Evolutionary conservation across 2,797 vertebrate genomes (phyloP), one percentile per base, ranked within the genome.

Genomic region (Sebastes nivosus): DNA sequence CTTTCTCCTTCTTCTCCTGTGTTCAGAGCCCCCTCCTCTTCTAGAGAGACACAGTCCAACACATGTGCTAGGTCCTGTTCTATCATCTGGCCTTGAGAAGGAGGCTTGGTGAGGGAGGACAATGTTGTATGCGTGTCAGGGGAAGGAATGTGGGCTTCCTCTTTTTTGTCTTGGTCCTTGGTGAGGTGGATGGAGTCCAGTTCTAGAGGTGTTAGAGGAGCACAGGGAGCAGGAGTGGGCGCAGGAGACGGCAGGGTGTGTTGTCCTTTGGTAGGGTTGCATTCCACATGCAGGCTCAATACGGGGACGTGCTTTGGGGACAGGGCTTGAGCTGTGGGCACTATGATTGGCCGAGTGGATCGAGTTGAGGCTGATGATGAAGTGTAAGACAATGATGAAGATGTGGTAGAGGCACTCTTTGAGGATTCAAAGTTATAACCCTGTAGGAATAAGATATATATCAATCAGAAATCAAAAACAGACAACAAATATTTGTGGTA

Each of bases 281-380:
- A 69, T 64, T 87, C 93, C 90, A 85, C 93, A 32, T 63, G 84
- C 76, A 82, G 75, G 2, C 29, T 81, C 4, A 83, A 85, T 77
- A 76, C 38, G 57, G 92, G 68, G 59, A 55, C 68, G 5, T 83
- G 93, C 75, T 93, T 90, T 61, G 93, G 89, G 24, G 88, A 92
- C 61, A 95, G 94, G 25, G 95, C 91, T 88, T 95, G 95, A 68
- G 96, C 97, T n/a, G 97, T 97, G 77, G 98, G 98, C 80, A 99
- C 97, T 86, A 97, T 93, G 89, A 99, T 96, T 50, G 97, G 96
- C 52, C 94, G 93, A 50, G 94, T 59, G 30, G 93, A 82, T 87
- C 96, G 96, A 85, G 90, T 85, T 5, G 89, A 87, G 64, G 83
- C 60, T 42, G 78, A 90, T 71, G 89, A 88, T 8, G 87, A 88